phyloP scores from a whole-genome alignment of 2,888 invertebrate species.

The Stegana nigrithorax region DNA sequence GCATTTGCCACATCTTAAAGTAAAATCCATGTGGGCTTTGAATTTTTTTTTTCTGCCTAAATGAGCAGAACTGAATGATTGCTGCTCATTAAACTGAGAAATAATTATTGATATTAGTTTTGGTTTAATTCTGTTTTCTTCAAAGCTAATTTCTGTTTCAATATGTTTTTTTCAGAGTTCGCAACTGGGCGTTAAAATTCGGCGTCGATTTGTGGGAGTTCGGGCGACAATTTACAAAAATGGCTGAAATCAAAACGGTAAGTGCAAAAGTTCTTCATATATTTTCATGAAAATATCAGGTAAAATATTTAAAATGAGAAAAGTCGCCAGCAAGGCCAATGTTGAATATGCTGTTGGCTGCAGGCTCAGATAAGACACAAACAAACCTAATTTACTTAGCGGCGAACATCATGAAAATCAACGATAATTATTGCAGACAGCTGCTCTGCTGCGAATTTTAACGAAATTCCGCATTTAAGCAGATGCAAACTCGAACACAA shows the following conservation, averaged over 20 bases:
- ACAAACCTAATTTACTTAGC: constrained; percentile 48
- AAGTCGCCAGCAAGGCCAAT: not conserved
- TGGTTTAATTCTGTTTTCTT: no score
- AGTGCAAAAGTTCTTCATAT: constrained; percentile 68
- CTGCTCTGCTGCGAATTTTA: constrained; percentile 17
- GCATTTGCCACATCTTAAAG: no score
- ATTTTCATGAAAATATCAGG: not conserved
- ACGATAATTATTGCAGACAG: no score
- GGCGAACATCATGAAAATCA: not conserved
- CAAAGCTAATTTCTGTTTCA: no score
- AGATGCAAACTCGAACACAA: constrained; percentile 30
- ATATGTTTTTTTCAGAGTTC: constrained; percentile 76
- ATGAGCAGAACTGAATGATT: no score
- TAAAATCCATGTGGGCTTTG: no score
- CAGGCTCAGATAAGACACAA: constrained; percentile 56
- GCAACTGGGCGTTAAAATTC: constrained; percentile 92
- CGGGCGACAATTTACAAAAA: constrained; percentile 86
- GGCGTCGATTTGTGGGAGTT: constrained; percentile 92
- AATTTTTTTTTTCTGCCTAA: no score
- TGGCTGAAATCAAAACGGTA: constrained; percentile 88
- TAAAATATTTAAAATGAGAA: not conserved
- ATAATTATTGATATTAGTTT: no score
- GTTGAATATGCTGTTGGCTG: constrained; percentile 8
- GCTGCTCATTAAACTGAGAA: no score
- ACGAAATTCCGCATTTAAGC: constrained; percentile 47